Evolutionary conservation across 2,113 vertebrate species (phyloP).

Genomic region (Erythrocercus mccallii): DNA sequence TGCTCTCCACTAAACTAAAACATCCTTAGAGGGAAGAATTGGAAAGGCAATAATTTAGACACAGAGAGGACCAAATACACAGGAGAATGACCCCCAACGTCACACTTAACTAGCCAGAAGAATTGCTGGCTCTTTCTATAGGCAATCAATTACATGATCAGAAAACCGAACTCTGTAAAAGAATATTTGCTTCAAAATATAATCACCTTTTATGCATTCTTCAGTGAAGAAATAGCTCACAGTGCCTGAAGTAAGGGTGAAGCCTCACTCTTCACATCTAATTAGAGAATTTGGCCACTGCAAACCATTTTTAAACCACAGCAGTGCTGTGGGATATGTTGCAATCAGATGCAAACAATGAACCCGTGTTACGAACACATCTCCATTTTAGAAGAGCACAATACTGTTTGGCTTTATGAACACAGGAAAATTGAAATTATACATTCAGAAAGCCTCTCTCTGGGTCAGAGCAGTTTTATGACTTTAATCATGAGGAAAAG

Average conservation of each 20-base stretch:
- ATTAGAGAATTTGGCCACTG: not conserved
- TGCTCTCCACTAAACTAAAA: not conserved
- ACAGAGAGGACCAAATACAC: not conserved
- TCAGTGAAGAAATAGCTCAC: not conserved
- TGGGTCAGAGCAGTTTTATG: constrained; percentile 21
- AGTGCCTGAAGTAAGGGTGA: not conserved
- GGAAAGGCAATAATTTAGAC: not conserved
- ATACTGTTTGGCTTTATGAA: constrained; percentile 11
- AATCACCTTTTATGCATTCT: not conserved
- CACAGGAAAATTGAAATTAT: constrained; percentile 5
- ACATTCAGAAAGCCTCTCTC: constrained; percentile 18
- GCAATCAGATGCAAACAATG: not conserved
- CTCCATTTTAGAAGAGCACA: constrained; percentile 1
- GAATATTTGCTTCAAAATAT: not conserved
- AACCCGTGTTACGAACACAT: not conserved
- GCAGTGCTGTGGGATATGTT: not conserved
- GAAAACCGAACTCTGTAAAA: not conserved
- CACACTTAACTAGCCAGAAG: not conserved
- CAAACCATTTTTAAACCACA: not conserved
- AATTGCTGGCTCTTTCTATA: not conserved
- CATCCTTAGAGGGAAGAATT: not conserved
- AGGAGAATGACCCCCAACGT: not conserved
- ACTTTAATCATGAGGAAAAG: constrained; percentile 9
- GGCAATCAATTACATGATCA: not conserved
- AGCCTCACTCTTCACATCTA: not conserved